Conservation (phyloP, 1,140 invertebrate genomes). For the Musca domestica region DNA sequence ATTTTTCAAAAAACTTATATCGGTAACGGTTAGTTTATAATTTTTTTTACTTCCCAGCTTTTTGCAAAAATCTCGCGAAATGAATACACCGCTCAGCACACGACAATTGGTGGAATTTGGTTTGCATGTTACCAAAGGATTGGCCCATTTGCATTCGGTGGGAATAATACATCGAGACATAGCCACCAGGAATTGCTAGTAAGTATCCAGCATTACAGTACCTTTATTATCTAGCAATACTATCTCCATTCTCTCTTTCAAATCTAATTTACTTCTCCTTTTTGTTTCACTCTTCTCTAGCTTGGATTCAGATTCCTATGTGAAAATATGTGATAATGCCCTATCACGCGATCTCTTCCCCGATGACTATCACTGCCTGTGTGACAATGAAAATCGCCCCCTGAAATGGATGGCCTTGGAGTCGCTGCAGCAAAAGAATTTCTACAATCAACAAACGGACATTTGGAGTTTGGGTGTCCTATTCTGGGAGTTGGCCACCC, state of each 20-base stretch:
- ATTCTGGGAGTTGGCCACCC: slow-evolving; percentile 90
- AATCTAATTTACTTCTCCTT: not conserved
- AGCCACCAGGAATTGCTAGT: slow-evolving; percentile 86
- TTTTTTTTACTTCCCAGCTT: slow-evolving; percentile 55
- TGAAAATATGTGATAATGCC: slow-evolving; percentile 87
- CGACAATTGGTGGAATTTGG: slow-evolving; percentile 88
- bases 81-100: slow-evolving; percentile 63
- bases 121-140: slow-evolving; percentile 80
- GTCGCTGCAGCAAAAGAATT: slow-evolving; percentile 69
- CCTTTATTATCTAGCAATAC: not conserved
- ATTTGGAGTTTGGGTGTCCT: slow-evolving; percentile 89
- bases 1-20: not conserved
- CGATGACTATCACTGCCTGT: slow-evolving; percentile 91
- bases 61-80: slow-evolving; percentile 63
- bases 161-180: slow-evolving; percentile 88
- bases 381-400: slow-evolving; percentile 91
- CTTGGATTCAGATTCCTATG: slow-evolving; percentile 76
- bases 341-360: slow-evolving; percentile 90
- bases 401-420: slow-evolving; percentile 96
- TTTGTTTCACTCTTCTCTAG: slow-evolving; percentile 54
- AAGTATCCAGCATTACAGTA: slow-evolving; percentile 56
- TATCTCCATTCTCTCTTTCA: not conserved
- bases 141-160: slow-evolving; percentile 87
- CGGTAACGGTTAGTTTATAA: not conserved
- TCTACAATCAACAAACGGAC: slow-evolving; percentile 40